Percentiles rank a stretch among this genome's conserved stretches.
phyloP scores from a whole-genome alignment of 2,113 vertebrate species.

The Puntigrus tetrazona region DNA sequence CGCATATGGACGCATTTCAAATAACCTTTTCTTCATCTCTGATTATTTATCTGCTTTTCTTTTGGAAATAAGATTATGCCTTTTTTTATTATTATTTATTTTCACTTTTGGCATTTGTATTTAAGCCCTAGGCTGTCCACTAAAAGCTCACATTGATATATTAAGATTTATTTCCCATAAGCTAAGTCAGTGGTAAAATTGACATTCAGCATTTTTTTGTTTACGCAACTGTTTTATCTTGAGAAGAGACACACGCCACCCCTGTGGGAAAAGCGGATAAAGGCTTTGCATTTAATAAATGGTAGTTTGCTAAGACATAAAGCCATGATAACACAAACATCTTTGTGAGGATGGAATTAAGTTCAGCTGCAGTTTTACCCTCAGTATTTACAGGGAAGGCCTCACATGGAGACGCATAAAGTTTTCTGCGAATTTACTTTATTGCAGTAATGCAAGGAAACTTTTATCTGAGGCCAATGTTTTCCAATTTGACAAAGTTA shows the following conservation, averaged over 20 bases:
- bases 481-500: background rate
- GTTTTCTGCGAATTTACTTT: constrained; percentile 22
- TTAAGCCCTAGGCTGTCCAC: constrained; percentile 73
- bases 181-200: constrained; percentile 73
- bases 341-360: constrained; percentile 69
- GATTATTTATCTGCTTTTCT: constrained; percentile 73
- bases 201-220: constrained; percentile 73
- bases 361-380: constrained; percentile 64
- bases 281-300: constrained; percentile 73
- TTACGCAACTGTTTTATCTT: constrained; percentile 68
- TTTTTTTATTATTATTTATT: constrained; percentile 50
- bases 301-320: constrained; percentile 72
- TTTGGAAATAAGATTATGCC: constrained; percentile 68
- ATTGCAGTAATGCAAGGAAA: background rate
- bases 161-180: constrained; percentile 71
- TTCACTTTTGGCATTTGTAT: constrained; percentile 68
- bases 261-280: constrained; percentile 66
- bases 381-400: constrained; percentile 18
- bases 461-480: background rate
- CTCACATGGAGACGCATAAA: background rate
- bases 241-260: constrained; percentile 68
- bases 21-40: constrained; percentile 62
- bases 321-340: constrained; percentile 67
- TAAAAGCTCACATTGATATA: constrained; percentile 69
- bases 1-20: constrained; percentile 54